Evolutionary conservation across 1,140 invertebrate species (phyloP).

Genomic region (Gryllus bimaculatus): DNA sequence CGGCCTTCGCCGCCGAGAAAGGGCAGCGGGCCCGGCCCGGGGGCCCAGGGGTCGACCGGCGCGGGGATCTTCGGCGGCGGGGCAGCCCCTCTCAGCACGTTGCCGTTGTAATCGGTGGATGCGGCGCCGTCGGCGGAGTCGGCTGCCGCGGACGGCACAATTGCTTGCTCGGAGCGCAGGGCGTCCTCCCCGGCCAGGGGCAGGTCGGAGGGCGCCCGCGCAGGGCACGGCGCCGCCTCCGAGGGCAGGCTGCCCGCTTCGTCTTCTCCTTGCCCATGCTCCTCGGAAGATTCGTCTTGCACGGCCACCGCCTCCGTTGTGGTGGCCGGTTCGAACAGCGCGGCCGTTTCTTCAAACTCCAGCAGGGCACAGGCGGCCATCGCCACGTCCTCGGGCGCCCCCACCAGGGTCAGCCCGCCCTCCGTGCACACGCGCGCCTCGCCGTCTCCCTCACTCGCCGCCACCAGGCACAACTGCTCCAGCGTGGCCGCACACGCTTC

Average conservation of each 20-base stretch:
- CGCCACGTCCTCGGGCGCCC: background rate
- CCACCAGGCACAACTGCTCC: background rate
- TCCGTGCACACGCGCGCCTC: background rate
- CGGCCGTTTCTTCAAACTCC: background rate
- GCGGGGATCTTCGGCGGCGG: too few relatives aligned
- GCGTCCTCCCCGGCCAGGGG: too few relatives aligned
- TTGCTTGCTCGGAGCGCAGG: background rate
- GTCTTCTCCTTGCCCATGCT: background rate
- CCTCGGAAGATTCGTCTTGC: background rate
- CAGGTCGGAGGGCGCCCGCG: background rate
- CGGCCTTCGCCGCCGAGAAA: background rate
- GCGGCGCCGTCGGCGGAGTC: too few relatives aligned
- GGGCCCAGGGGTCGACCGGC: background rate
- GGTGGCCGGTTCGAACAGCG: background rate
- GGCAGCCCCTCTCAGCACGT: background rate
- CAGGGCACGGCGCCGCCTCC: too few relatives aligned
- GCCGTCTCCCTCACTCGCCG: background rate
- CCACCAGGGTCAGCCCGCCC: background rate
- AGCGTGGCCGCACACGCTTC: background rate
- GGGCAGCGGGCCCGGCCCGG: too few relatives aligned
- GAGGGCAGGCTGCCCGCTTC: background rate
- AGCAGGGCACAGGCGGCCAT: background rate
- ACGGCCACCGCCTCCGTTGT: too few relatives aligned
- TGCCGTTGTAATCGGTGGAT: too few relatives aligned
- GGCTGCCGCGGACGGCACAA: too few relatives aligned